Conservation (phyloP, 2,113 vertebrate species). For the Osmerus eperlanus region DNA sequence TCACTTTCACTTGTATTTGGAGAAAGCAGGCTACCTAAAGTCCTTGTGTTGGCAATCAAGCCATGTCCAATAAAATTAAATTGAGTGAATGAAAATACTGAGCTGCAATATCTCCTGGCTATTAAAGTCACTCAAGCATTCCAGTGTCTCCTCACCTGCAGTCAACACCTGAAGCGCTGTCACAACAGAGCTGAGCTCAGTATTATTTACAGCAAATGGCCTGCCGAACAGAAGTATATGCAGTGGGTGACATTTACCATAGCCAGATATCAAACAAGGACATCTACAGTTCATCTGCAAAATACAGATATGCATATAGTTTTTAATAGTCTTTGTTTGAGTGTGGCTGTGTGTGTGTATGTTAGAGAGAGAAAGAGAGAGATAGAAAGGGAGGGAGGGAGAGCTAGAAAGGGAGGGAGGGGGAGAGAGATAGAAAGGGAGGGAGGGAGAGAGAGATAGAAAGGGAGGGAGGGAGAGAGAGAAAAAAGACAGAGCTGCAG, state of each 20-base stretch:
- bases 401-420: too few species aligned
- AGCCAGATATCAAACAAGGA: constrained; percentile 25
- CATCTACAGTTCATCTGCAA: constrained; percentile 36
- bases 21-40: constrained; percentile 23
- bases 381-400: too few species aligned
- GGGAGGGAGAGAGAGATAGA: too few species aligned
- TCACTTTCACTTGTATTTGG: constrained; percentile 45
- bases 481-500: too few species aligned
- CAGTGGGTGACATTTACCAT: constrained; percentile 18
- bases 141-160: constrained; percentile 18
- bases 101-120: constrained; percentile 14
- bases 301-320: constrained; percentile 10
- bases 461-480: too few species aligned
- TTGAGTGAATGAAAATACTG: constrained; percentile 28
- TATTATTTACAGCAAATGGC: too few species aligned
- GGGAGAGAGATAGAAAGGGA: too few species aligned
- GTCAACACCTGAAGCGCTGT: constrained; percentile 21
- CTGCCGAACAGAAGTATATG: background rate
- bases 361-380: background rate
- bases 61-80: constrained; percentile 42
- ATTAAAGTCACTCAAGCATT: constrained; percentile 40
- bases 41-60: constrained; percentile 29
- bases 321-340: constrained; percentile 19
- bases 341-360: background rate
- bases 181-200: background rate